These are phyloP conservation scores for Drosophila tropicalis DNA, from an alignment of 1,140 invertebrate genomes.

Conservation along the genomic window DNA sequence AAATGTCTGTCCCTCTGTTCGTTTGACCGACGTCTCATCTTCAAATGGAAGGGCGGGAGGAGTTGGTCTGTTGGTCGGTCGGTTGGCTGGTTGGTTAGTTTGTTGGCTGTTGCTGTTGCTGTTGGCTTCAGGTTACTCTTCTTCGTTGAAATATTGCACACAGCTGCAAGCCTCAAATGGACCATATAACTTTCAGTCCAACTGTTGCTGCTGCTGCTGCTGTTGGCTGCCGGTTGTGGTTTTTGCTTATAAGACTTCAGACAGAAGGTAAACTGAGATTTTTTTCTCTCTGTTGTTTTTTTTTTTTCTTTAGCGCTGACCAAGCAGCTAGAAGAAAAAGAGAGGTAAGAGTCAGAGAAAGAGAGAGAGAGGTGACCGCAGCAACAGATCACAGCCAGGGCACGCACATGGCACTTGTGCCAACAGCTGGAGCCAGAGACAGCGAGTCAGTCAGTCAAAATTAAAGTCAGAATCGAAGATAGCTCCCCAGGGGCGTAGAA, in stretches of 20 bases:
- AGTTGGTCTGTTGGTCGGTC: conserved; percentile 7
- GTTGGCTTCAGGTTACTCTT: conserved; percentile 13
- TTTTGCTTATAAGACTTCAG: conserved; percentile 77
- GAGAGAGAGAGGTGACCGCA: conserved; percentile 27
- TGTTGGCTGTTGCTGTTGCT: background rate
- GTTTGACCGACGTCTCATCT: background rate
- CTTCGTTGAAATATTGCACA: conserved; percentile 48
- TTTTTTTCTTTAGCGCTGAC: conserved; percentile 37
- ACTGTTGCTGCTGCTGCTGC: conserved; percentile 56
- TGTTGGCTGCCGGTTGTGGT: conserved; percentile 54
- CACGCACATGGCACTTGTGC: conserved; percentile 67
- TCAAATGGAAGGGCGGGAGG: conserved; percentile 8
- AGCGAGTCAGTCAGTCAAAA: conserved; percentile 1
- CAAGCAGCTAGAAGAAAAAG: conserved; percentile 39
- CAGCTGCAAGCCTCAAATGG: conserved; percentile 75
- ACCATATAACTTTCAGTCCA: conserved; percentile 78
- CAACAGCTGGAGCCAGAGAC: conserved; percentile 25
- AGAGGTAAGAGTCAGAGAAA: background rate
- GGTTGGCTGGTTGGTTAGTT: conserved; percentile 25
- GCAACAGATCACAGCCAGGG: conserved; percentile 32
- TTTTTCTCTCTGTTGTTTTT: conserved; percentile 16
- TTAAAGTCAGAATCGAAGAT: conserved; percentile 32
- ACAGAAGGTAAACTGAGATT: conserved; percentile 78
- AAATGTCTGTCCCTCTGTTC: background rate
- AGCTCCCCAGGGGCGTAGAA: conserved; percentile 8